Base-by-base conservation (phyloP, 1,140 invertebrate genomes). In the Diorhabda carinulata region DNA sequence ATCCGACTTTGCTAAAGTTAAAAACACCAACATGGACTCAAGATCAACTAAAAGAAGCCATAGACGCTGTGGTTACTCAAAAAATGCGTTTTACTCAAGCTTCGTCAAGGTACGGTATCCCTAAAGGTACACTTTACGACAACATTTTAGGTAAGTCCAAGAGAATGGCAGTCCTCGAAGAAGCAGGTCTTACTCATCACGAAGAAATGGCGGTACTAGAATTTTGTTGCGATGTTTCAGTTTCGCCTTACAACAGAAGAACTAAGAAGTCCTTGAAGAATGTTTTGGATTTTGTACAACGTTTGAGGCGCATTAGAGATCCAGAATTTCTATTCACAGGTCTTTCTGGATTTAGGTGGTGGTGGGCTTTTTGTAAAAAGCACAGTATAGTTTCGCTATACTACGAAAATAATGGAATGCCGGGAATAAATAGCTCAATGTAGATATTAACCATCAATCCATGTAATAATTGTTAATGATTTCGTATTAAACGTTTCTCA, bases 321-420 rank as follows among this genome's bases (percentile, higher is more conserved):
- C 87, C 89, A 0, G 83, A 82, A 67, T 91, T 91, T 76, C 78
- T 84, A 41, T 90, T 91, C 72, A 85, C 86, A 57, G 88, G 88
- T 4, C 81, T 90, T 5, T 86, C 86, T 5, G 90, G 90, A 2
- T 92, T 91, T 74, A 80, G 89, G 25, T 92, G 90, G 90, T 91
- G 90, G 90, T 92, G 90, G 90, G 90, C 90, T 0, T 92, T 92
- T 75, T 91, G 90, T 82, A 91, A 91, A 78, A 91, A 92, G 75
- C 88, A 92, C 80, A 89, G 88, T 59, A 90, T 92, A 66, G 89
- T 91, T 25, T 88, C 87, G 3, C 77, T 89, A 41, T 87, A 87
- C 74, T 87, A 86, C 73, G 86, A 87, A 68, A 85, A 84, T 71
- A 71, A 67, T 43, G 65, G 59, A 2, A 61, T 40, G 4, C 10